A percentile compares a stretch with the other conserved stretches of the same genome.
Conservation (phyloP, 2,888 invertebrate species). For the Dryococelus australis region DNA sequence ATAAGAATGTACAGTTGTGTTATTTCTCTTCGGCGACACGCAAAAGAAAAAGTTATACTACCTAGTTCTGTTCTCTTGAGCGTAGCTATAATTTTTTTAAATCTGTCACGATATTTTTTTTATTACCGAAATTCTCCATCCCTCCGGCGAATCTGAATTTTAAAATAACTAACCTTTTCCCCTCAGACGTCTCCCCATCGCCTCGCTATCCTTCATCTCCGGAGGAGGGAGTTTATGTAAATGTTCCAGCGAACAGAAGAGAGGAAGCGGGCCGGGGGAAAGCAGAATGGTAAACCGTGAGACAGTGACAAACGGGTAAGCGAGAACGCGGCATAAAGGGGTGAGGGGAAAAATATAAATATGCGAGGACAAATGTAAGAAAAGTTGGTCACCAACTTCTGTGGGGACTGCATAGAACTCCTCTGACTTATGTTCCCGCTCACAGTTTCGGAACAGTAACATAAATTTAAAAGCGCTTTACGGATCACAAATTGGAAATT, state of each 20-base stretch:
- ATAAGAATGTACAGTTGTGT: no score
- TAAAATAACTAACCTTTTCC: neutral
- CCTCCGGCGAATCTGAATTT: neutral
- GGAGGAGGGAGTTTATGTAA: conserved; percentile 4
- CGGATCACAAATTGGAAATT: neutral
- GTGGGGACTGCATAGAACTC: neutral
- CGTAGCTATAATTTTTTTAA: neutral
- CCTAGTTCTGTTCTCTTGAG: neutral
- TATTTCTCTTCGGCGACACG: no score
- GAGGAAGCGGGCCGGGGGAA: neutral
- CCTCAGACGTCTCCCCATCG: neutral
- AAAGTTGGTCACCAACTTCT: neutral
- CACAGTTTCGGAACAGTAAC: neutral
- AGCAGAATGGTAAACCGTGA: neutral
- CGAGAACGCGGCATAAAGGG: neutral
- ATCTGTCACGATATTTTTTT: conserved; percentile 1
- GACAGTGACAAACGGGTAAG: conserved; percentile 10
- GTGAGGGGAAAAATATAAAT: neutral
- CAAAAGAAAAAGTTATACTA: no score
- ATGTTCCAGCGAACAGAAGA: neutral
- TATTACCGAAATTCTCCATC: neutral
- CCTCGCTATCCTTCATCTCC: conserved; percentile 5
- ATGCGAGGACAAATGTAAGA: neutral
- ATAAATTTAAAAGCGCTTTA: neutral
- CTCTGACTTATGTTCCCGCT: neutral